Evolutionary conservation across 2,113 vertebrate genomes (phyloP).

Genomic region (Emydura subglobosa): DNA sequence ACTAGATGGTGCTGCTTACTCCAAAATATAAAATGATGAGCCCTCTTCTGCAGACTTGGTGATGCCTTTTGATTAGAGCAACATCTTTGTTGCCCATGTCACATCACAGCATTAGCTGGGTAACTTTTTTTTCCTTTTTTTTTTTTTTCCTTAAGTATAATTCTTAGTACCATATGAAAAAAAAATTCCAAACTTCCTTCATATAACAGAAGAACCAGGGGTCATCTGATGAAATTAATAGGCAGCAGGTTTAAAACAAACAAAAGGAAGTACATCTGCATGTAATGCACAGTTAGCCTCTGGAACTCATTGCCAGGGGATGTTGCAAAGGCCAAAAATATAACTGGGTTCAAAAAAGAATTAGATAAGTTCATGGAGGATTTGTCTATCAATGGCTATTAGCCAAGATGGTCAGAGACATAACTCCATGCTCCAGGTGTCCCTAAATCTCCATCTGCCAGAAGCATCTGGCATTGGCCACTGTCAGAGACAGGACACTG

Average conservation of each 20-base stretch:
- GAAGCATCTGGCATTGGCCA: neutral
- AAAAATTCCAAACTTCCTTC: neutral
- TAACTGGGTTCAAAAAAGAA: neutral
- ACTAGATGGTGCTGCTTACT: constrained; percentile 62
- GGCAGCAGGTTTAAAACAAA: neutral
- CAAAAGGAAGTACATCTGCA: neutral
- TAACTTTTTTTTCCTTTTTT: neutral
- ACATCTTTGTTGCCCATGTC: neutral
- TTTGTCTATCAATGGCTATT: neutral
- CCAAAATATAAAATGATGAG: neutral
- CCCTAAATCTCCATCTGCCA: neutral
- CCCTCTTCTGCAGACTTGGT: fast-evolving
- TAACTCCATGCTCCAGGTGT: neutral
- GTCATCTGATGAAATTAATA: neutral
- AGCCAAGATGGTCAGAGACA: neutral
- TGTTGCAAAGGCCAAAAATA: neutral
- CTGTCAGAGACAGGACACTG: neutral
- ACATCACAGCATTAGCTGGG: neutral
- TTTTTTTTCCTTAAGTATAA: neutral
- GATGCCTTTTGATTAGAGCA: neutral
- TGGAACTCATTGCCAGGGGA: neutral
- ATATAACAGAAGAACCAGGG: neutral
- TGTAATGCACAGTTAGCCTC: neutral
- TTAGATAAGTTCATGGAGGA: neutral
- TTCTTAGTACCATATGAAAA: neutral